Percentiles rank a stretch among this genome's conserved stretches.
These are phyloP conservation scores for Falco berigora DNA, from an alignment of 2,797 vertebrate species.

Conservation along the genomic window DNA sequence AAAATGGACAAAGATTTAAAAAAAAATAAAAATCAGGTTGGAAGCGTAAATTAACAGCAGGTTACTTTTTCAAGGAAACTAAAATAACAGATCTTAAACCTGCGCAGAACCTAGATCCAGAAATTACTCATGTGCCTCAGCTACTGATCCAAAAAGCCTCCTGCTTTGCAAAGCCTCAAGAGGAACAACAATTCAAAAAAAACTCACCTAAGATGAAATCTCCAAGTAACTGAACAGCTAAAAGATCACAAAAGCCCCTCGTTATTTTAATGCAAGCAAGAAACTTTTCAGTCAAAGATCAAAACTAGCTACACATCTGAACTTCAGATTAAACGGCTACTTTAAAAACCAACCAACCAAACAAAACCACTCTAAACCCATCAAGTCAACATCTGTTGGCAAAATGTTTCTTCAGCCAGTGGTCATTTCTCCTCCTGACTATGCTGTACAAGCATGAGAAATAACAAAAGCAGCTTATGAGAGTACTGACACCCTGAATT, in stretches of 20 bases:
- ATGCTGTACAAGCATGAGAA: not conserved
- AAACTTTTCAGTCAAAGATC: not conserved
- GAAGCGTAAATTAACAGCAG: not conserved
- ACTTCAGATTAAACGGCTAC: not conserved
- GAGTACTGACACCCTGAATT: not conserved
- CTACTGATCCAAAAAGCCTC: not conserved
- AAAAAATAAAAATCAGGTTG: too few relatives aligned
- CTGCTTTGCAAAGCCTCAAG: not conserved
- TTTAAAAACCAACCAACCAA: not conserved
- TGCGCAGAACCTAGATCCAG: not conserved
- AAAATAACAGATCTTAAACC: not conserved
- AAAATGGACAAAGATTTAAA: not conserved
- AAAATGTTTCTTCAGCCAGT: not conserved
- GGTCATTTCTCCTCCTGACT: not conserved
- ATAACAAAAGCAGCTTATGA: not conserved
- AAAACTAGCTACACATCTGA: not conserved
- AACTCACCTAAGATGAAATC: not conserved
- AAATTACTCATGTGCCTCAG: not conserved
- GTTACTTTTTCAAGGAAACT: not conserved
- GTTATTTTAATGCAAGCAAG: not conserved
- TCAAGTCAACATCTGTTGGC: not conserved
- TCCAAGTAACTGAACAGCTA: not conserved
- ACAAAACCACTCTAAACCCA: not conserved
- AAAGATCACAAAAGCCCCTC: not conserved
- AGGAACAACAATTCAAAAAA: not conserved